phyloP scores from a whole-genome alignment of 2,888 invertebrate genomes.

The Polydrusus cervinus region DNA sequence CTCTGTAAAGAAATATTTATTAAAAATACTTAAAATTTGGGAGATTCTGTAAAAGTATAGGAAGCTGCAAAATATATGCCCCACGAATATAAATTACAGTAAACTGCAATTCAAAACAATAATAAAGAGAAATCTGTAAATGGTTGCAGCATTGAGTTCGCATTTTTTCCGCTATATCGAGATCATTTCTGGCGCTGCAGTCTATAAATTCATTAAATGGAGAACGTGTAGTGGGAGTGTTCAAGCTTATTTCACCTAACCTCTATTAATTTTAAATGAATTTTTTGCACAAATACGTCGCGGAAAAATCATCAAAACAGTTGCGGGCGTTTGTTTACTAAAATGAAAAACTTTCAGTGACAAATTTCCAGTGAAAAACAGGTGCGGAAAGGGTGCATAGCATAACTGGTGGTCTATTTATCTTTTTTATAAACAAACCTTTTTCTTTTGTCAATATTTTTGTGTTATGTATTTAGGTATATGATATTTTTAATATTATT shows the following conservation, averaged over 20 bases:
- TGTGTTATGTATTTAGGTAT: conserved; percentile 27
- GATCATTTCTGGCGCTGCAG: conserved; percentile 47
- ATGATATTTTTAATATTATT: background rate
- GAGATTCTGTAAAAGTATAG: no score
- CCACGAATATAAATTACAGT: background rate
- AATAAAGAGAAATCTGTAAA: background rate
- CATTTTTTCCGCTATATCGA: background rate
- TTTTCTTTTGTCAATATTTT: conserved; percentile 49
- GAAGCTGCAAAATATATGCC: background rate
- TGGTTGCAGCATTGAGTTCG: background rate
- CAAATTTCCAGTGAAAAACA: conserved; percentile 31
- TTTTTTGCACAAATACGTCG: conserved; percentile 57
- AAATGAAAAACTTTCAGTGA: conserved; percentile 28
- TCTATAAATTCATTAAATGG: conserved; percentile 59
- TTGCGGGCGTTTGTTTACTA: conserved; percentile 22
- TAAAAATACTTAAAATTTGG: no score
- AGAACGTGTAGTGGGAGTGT: conserved; percentile 65
- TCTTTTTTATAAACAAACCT: conserved; percentile 56
- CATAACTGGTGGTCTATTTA: conserved; percentile 32
- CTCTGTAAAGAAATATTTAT: no score
- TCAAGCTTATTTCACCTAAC: conserved; percentile 65
- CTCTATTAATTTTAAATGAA: conserved; percentile 61
- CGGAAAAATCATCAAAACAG: conserved; percentile 45
- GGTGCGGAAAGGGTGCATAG: conserved; percentile 6
- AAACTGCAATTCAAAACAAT: background rate